Conservation (phyloP, 2,797 vertebrate species). For the Adrianichthys oophorus region DNA sequence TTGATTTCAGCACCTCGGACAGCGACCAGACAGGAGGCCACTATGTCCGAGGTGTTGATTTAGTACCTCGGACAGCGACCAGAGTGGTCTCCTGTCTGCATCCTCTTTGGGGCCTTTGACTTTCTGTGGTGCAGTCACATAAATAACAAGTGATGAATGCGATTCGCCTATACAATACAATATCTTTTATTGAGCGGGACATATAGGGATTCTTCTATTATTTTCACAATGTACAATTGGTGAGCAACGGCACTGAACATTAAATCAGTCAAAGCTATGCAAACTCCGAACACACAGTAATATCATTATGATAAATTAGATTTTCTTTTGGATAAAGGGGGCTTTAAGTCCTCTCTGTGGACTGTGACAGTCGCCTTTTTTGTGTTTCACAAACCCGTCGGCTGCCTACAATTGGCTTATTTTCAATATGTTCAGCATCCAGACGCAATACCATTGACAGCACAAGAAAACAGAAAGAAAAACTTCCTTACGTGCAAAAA, state of each 20-base stretch:
- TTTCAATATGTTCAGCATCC: slow-evolving; percentile 85
- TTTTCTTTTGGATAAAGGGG: slow-evolving; percentile 71
- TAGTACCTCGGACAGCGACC: slow-evolving; percentile 73
- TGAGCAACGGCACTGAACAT: slow-evolving; percentile 83
- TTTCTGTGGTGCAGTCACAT: slow-evolving; percentile 17
- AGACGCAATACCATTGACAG: slow-evolving; percentile 83
- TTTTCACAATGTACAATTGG: slow-evolving; percentile 79
- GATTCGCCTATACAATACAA: slow-evolving; percentile 83
- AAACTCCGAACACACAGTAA: slow-evolving; percentile 80
- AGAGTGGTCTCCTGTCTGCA: neutral
- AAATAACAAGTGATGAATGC: slow-evolving; percentile 71
- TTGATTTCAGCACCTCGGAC: slow-evolving; percentile 18
- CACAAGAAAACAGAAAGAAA: slow-evolving; percentile 77
- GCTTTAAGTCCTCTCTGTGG: slow-evolving; percentile 72
- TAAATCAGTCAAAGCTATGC: slow-evolving; percentile 84
- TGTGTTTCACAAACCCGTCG: slow-evolving; percentile 79
- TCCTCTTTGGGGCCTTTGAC: slow-evolving; percentile 29
- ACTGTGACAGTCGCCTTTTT: slow-evolving; percentile 80
- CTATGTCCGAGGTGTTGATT: slow-evolving; percentile 16
- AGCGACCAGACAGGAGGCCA: slow-evolving; percentile 34
- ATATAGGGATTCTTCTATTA: slow-evolving; percentile 80
- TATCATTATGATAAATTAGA: slow-evolving; percentile 83
- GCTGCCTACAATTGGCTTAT: slow-evolving; percentile 81
- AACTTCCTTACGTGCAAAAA: slow-evolving; percentile 95
- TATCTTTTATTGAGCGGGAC: slow-evolving; percentile 85